Evolutionary conservation across 2,113 vertebrate genomes (phyloP), one percentile per base, ranked within the genome.

Genomic region (Ictalurus furcatus): DNA sequence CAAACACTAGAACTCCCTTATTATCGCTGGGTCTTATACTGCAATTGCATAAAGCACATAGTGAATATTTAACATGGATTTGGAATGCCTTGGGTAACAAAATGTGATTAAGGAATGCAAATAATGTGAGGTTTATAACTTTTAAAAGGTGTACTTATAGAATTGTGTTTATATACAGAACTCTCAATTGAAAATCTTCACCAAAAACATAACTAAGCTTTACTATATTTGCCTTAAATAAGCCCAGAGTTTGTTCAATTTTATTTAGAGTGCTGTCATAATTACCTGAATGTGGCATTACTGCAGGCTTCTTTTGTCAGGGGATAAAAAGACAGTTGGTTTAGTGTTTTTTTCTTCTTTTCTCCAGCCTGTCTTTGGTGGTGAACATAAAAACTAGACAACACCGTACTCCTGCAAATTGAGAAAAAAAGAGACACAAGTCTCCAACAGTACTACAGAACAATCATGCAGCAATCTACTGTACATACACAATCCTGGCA

Each of bases 391-490:
- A 89, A 37, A 65, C 63, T 65, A 89, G 87, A 63, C 80, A 34
- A 78, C 69, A n/a, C 63, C 54, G 37, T 83, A 48, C 23, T 76
- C 13, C 61, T 71, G 48, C 40, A 44, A 79, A 83, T 28, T 67
- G 52, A 84, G 71, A 37, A 48, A 7, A 79, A 37, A 48, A 7
- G 54, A 48, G 73, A 88, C 84, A 79, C 58, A 23, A 40, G 87
- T 89, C 81, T 86, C 81, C 56, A 61, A 34, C 86, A 90, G 87
- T 86, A 89, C 89, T 84, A 76, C 84, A 81, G 59, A 88, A 84
- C 81, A 90, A 86, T 84, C 83, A 88, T 87, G 88, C 90, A 89
- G 87, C 92, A 91, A 90, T 93, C 89, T 93, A 92, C 94, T 94
- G 92, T 92, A 88, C 85, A 90, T 89, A 89, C n/a, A 87, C 90